Evolutionary conservation across 2,888 invertebrate species (phyloP), one percentile per base, ranked within the genome.

Genomic region (Hydroisotoma schaefferi): DNA sequence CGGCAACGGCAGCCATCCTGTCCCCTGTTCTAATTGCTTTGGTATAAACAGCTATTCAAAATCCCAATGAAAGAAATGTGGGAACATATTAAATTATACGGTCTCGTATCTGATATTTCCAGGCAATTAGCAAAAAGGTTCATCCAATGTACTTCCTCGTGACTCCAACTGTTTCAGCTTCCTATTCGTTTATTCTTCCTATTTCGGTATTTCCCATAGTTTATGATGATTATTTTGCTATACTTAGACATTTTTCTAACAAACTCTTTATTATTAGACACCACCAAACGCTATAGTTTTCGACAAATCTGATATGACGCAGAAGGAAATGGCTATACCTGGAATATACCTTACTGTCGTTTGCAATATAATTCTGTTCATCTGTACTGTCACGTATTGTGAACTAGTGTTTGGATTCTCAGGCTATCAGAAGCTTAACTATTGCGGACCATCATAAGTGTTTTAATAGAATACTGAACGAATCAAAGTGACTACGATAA

Each of bases 241-340:
- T 55, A 26, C 18, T 28, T 55, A 20, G 26, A n/a, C n/a, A n/a
- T n/a, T n/a, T n/a, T n/a, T n/a, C n/a, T n/a, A n/a, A n/a, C n/a
- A n/a, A n/a, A n/a, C n/a, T n/a, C n/a, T n/a, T n/a, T n/a, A n/a
- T n/a, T n/a, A n/a, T n/a, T 51, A 49, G 22, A 67, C 66, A 6
- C 66, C 66, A 0, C 63, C 63, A 0, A 63, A 63, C 28, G 61
- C 66, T 1, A 67, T 67, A 26, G 66, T 67, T 8, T 67, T 59
- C 26, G 66, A 67, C 26, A 61, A 63, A 51, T 59, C 43, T 1
- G 59, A 63, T 2, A 67, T 67, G 66, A 63, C 57, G 23, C 66
- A 67, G 44, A 53, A 12, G 18, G 66, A 67, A 52, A 67, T 67
- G 66, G 40, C 61, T 25, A n/a, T 54, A 2, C 61, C 66, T 6